Evolutionary conservation across 1,140 invertebrate genomes (phyloP).

Genomic region (Drosophila prosaltans): DNA sequence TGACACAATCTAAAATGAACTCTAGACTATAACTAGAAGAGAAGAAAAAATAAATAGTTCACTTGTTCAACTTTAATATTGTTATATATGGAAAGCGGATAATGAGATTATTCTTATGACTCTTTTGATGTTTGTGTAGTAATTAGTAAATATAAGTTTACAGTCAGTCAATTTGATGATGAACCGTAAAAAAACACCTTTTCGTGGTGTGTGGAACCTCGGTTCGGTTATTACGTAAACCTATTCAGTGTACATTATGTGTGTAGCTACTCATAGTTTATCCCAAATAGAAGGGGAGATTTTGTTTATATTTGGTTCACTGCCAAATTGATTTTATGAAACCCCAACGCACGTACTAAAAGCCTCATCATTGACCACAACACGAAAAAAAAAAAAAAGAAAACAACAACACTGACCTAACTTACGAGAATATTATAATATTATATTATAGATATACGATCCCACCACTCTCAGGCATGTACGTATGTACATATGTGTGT

Average conservation of each 20-base stretch:
- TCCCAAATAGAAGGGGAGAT: not conserved
- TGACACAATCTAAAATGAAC: constrained; percentile 7
- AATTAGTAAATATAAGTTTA: too few relatives aligned
- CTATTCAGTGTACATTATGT: not conserved
- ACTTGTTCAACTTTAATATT: too few relatives aligned
- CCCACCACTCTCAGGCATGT: not conserved
- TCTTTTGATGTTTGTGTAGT: too few relatives aligned
- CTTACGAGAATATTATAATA: not conserved
- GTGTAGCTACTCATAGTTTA: not conserved
- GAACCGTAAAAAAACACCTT: too few relatives aligned
- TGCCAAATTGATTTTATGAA: constrained; percentile 18
- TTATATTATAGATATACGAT: constrained; percentile 6
- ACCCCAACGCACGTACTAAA: constrained; percentile 14
- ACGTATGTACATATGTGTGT: too few relatives aligned
- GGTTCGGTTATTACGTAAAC: not conserved
- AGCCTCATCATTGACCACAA: not conserved
- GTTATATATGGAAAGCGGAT: too few relatives aligned
- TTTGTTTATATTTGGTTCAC: constrained; percentile 11
- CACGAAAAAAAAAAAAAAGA: not conserved
- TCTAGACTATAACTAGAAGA: not conserved
- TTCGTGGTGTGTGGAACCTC: too few relatives aligned
- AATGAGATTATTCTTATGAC: too few relatives aligned
- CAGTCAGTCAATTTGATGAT: too few relatives aligned
- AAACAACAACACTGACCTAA: constrained; percentile 25
- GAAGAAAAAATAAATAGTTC: too few relatives aligned